These are phyloP conservation scores for Sorex maritimensis DNA, from an alignment of 2,797 vertebrate genomes.

Conservation along the genomic window DNA sequence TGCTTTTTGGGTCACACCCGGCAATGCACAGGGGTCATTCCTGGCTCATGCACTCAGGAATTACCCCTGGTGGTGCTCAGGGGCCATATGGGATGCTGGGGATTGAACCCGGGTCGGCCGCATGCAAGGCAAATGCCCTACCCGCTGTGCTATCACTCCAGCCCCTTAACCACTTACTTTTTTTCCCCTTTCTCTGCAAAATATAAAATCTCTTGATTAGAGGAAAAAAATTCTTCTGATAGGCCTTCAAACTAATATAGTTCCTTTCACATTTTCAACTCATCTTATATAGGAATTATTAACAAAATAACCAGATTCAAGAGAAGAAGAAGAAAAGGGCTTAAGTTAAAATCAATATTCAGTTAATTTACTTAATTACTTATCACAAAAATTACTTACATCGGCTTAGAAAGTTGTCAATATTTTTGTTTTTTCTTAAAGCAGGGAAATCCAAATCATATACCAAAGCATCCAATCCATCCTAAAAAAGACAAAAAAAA, in stretches of 20 bases:
- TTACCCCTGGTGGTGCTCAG: no score
- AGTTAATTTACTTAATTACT: not conserved
- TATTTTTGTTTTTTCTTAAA: conserved; percentile 99
- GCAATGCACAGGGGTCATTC: no score
- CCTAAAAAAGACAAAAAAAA: conserved; percentile 90
- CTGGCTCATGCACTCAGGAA: no score
- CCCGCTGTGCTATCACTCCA: no score
- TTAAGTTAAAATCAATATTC: conserved; percentile 49
- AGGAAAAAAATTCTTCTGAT: not conserved
- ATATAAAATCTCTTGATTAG: conserved; percentile 4
- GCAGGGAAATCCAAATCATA: conserved; percentile 99
- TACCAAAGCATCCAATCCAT: conserved; percentile 98
- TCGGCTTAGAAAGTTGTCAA: conserved; percentile 99
- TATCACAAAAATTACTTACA: conserved; percentile 94
- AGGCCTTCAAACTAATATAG: conserved; percentile 37
- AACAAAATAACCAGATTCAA: conserved; percentile 69
- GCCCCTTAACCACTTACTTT: conserved; percentile 47
- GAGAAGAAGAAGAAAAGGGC: not conserved
- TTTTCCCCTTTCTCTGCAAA: conserved; percentile 47
- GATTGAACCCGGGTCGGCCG: no score
- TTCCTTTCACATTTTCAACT: conserved; percentile 64
- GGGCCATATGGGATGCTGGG: no score
- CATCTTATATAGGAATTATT: conserved; percentile 42
- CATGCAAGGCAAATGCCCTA: no score
- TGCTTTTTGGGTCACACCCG: no score